These are phyloP conservation scores for Mayetiola destructor DNA, from an alignment of 2,888 invertebrate genomes.

Conservation along the genomic window DNA sequence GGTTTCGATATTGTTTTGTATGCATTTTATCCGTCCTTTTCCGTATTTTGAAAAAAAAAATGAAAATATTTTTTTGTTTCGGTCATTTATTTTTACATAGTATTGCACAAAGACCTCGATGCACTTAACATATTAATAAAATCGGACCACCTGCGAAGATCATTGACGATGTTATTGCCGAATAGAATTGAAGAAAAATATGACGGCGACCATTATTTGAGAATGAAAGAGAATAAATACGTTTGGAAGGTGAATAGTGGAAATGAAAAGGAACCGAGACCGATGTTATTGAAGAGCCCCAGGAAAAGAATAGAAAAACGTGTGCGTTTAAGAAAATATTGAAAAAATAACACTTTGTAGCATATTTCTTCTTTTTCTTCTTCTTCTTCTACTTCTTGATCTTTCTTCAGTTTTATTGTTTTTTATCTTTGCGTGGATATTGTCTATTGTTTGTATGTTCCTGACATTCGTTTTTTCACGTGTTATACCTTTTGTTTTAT, in stretches of 20 bases:
- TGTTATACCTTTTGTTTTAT: not conserved
- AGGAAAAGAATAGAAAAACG: not conserved
- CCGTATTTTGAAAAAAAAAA: not conserved
- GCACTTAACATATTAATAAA: conserved; percentile 12
- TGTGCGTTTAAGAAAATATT: conserved; percentile 1
- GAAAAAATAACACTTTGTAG: conserved; percentile 7
- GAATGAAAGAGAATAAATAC: too few relatives aligned
- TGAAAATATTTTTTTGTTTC: too few relatives aligned
- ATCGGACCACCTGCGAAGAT: conserved; percentile 8
- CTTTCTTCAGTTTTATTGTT: too few relatives aligned
- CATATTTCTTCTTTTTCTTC: too few relatives aligned
- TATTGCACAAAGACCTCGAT: conserved; percentile 1
- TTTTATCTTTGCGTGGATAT: not conserved
- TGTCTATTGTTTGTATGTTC: not conserved
- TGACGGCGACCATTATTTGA: too few relatives aligned
- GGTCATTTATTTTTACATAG: not conserved
- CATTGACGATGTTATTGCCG: too few relatives aligned
- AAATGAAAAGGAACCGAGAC: not conserved
- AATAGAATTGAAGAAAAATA: too few relatives aligned
- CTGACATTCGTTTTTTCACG: too few relatives aligned
- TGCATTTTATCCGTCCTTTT: not conserved
- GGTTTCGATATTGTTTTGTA: not conserved
- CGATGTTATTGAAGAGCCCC: not conserved
- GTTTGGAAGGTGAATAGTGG: too few relatives aligned
- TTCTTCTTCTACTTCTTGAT: too few relatives aligned